Conservation (phyloP, 2,797 vertebrate species). For the Sternotherus odoratus region DNA sequence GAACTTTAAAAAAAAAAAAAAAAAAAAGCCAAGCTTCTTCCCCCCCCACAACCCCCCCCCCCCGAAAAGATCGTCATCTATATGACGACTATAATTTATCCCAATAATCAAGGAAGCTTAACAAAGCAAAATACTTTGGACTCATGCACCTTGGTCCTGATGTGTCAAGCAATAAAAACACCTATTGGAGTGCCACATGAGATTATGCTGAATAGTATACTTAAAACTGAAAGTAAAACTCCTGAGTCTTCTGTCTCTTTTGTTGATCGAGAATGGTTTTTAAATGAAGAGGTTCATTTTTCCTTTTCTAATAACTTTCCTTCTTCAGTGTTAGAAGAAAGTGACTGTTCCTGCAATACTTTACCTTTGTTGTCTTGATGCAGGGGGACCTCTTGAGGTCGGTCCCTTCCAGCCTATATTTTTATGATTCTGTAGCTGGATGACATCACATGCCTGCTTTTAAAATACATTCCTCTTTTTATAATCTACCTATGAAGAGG, state of each 20-base stretch:
- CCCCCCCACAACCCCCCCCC: neutral
- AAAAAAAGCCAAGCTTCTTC: neutral
- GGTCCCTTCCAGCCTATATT: neutral
- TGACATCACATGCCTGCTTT: slow-evolving; percentile 32
- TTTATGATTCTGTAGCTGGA: neutral
- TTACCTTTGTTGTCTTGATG: neutral
- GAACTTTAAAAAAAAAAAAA: neutral
- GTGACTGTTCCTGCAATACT: neutral
- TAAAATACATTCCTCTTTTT: neutral
- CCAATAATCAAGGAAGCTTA: neutral
- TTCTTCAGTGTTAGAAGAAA: slow-evolving; percentile 14
- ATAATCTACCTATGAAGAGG: slow-evolving; percentile 9
- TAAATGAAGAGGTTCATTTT: neutral
- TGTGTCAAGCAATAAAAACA: neutral
- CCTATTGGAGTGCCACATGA: neutral
- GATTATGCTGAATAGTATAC: neutral
- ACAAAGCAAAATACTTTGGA: neutral
- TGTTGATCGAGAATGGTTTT: neutral
- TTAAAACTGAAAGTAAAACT: neutral
- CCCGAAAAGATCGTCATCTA: slow-evolving; percentile 15
- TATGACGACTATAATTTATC: neutral
- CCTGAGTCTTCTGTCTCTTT: neutral
- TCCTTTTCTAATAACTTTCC: slow-evolving; percentile 28
- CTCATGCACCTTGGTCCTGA: neutral
- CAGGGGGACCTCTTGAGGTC: neutral